Evolutionary conservation across 2,888 invertebrate genomes (phyloP), one percentile per base, ranked within the genome.

Genomic region (Salticus scenicus): DNA sequence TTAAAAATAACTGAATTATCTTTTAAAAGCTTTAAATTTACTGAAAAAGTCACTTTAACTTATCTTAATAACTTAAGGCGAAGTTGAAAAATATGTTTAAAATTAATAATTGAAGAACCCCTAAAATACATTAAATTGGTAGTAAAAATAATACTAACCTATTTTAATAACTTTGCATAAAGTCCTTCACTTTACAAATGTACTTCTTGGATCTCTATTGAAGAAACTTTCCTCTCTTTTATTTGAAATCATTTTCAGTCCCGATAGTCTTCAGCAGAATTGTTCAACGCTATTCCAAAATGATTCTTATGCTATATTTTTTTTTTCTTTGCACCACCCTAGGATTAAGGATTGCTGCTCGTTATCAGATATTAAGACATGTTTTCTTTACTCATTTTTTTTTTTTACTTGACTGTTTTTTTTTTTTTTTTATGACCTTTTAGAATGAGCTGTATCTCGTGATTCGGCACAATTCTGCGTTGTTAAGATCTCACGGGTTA

Each of bases 301-400:
- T 2, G 47, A 20, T 57, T 24, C 24, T n/a, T 24, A 2, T 57
- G 24, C 37, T 37, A 37, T 37, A 37, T 37, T 37, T 37, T 10
- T 24, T 57, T 57, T 24, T 57, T 24, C 57, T 12, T 24, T 24
- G 57, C 24, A 20, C 17, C 57, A 24, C 57, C 8, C 57, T 24
- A 57, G 57, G 57, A 57, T 57, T 57, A 57, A 24, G 57, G 57
- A 57, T 24, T 57, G 57, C 57, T 1, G 24, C 57, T n/a, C 24
- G 57, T 57, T 57, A 57, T 57, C 57, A 57, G 57, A 57, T 57
- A 57, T 1, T 57, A 57, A 24, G 57, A 57, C 57, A 24, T 12
- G 57, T 24, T 57, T 57, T 24, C 57, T 20, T 57, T 24, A 17
- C 8, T 1, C 24, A n/a, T 24, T 57, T 57, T n/a, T n/a, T n/a